These are phyloP conservation scores for Whitmania pigra DNA, from an alignment of 1,140 invertebrate species.

Conservation along the genomic window DNA sequence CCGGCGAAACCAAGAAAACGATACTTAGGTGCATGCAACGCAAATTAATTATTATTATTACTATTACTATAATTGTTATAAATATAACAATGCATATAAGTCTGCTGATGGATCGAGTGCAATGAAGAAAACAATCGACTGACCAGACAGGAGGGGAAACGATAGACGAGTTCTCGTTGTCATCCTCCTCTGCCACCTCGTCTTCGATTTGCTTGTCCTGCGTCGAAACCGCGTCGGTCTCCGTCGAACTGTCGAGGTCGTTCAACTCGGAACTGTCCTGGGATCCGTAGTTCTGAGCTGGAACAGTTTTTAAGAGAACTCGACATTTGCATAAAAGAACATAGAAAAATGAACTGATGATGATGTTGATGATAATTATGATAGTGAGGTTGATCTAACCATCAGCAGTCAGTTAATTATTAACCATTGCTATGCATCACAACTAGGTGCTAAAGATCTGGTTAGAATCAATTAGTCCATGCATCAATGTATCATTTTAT, in stretches of 20 bases:
- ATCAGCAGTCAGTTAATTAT: too few species aligned
- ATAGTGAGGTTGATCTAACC: too few species aligned
- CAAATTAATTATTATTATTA: too few species aligned
- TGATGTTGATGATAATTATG: neutral
- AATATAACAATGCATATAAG: too few species aligned
- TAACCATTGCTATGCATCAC: too few species aligned
- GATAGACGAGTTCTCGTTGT: conserved; percentile 30
- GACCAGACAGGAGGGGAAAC: conserved; percentile 40
- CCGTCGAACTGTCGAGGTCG: conserved; percentile 28
- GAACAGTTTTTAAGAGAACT: neutral
- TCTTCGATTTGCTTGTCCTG: conserved; percentile 25
- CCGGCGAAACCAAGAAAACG: too few species aligned
- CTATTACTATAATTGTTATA: too few species aligned
- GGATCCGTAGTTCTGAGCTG: conserved; percentile 10
- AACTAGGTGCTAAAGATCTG: too few species aligned
- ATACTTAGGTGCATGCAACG: too few species aligned
- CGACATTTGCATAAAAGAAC: neutral
- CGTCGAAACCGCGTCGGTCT: conserved; percentile 29
- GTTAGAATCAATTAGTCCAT: too few species aligned
- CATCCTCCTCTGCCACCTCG: conserved; percentile 24
- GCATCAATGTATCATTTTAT: too few species aligned
- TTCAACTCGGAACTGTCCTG: conserved; percentile 26
- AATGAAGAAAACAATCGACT: neutral
- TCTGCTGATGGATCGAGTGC: neutral
- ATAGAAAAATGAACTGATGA: neutral